Evolutionary conservation across 2,888 invertebrate genomes (phyloP), one percentile per base, ranked within the genome.

Genomic region (Chrysolina haemoptera): DNA sequence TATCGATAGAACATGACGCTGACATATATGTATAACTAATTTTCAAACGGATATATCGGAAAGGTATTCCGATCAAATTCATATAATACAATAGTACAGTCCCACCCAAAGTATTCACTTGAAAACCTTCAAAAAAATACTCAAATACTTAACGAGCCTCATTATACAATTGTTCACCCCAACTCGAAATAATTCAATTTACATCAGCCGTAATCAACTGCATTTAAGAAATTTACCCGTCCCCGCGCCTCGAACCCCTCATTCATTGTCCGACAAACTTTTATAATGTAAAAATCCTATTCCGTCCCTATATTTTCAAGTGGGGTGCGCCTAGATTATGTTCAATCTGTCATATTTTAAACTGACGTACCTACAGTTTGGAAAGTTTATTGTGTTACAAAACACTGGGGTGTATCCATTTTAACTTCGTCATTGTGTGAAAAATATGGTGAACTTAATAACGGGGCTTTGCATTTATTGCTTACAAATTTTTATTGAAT

Each of bases 311-410:
- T 64, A 74, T 76, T 76, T n/a, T 76, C 73, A 64, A 77, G 71
- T 75, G 75, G 79, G 77, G 79, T 75, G 74, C 74, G 72, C 69
- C 71, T 74, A 78, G 79, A 80, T 80, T 77, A 80, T 73, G 75
- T 76, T 78, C 81, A 81, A 82, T 82, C 80, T 82, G 81, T 82
- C 80, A 81, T 81, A 80, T 81, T 79, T 79, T 77, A 76, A 78
- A 79, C 71, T 75, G 79, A 77, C 79, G 77, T 75, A 75, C 80
- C 80, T 79, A 74, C 78, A 77, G 80, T 82, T 82, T 80, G 75
- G 77, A 79, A 80, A 81, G 76, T 82, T 82, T 82, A 83, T 83
- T 82, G 82, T 80, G 80, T 82, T 81, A 81, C 77, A 79, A 79
- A 81, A 79, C 79, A 77, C 68, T 74, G 77, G 78, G 81, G 78